Base-by-base conservation (phyloP, 2,113 vertebrate genomes). In the Melanerpes aurifrons region DNA sequence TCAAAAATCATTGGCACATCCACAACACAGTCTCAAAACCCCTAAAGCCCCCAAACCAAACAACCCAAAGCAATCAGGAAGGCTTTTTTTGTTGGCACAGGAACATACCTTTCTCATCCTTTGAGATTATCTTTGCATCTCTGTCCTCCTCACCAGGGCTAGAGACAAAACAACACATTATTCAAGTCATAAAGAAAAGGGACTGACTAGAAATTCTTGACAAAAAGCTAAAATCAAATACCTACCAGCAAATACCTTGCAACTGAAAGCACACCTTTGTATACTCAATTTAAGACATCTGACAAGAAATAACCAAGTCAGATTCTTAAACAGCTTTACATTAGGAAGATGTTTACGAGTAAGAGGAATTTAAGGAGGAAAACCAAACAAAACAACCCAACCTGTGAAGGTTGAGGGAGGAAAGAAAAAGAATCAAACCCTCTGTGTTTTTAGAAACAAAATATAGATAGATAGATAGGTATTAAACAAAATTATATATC, bases 31-130 rank as follows among this genome's bases (percentile, higher is more conserved):
- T 17, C 47, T 48, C 47, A 8, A 48, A 48, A 48, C 7, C 47
- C 47, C 16, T 18, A 19, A 48, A 48, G 20, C 17, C 17, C 47
- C 18, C 47, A 48, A 48, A 20, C 47, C 8, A 48, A 17, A 19
- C 47, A 48, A 48, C 17, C 17, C 47, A 48, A 48, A 88, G 40
- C 43, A 67, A 78, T 21, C 13, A n/a, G 0, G 35, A 15, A 40
- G 32, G 22, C 4, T 68, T 53, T 53, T 25, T 86, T 14, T 87
- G 35, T 14, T 32, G 3, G 3, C 59, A 70, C 85, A 50, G 19
- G 73, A 56, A 85, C 98, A 83, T 97, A 99, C 99, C 98, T 98
- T 98, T 99, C 68, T 99, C 99, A 95, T 99, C 99, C 95, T 98
- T 99, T 71, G 98, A 89, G 90, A 97, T 92, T 8, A 97, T 90